A percentile compares a stretch with the other conserved stretches of the same genome.
phyloP scores from a whole-genome alignment of 2,113 vertebrate genomes.

The Himantopus leucocephalus region DNA sequence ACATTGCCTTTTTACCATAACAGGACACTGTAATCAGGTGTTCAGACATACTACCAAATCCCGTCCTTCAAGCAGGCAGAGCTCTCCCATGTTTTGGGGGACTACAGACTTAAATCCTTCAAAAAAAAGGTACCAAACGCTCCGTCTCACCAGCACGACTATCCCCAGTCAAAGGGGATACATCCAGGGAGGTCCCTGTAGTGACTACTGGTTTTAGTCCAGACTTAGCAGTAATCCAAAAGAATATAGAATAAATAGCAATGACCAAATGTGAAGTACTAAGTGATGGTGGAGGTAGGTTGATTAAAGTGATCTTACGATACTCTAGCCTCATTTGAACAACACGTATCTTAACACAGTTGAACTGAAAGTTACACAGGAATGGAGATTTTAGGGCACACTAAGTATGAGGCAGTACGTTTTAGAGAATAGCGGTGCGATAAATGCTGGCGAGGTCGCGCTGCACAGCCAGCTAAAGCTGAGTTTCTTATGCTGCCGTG shows the following conservation, averaged over 20 bases:
- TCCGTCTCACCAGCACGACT: neutral
- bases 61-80: neutral
- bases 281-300: neutral
- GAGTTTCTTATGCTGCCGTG: neutral
- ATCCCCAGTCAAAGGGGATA: neutral
- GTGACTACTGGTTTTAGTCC: neutral
- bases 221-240: neutral
- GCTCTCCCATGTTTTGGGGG: neutral
- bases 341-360: neutral
- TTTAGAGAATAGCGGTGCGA: accelerated
- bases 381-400: neutral
- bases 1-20: neutral
- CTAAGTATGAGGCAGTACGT: neutral
- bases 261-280: neutral
- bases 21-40: neutral
- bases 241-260: neutral
- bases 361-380: neutral
- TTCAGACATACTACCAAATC: neutral
- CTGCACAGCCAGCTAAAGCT: neutral
- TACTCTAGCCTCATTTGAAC: neutral
- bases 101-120: neutral
- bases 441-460: neutral
- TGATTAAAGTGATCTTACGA: neutral
- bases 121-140: neutral
- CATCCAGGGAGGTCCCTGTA: neutral